phyloP scores from a whole-genome alignment of 2,113 vertebrate species.

The Halichoerus grypus region DNA sequence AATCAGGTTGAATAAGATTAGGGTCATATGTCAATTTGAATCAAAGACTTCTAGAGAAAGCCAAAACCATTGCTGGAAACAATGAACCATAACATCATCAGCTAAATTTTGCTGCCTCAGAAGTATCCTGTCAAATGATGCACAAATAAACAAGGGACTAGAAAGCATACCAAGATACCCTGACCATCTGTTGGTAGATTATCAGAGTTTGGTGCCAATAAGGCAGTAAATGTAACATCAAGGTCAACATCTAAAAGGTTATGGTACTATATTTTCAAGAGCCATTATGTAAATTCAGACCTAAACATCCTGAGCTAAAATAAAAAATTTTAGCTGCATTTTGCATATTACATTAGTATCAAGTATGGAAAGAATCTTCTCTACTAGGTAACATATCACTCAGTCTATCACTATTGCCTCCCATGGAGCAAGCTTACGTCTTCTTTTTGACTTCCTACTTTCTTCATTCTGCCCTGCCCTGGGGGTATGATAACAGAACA shows the following conservation, averaged over 20 bases:
- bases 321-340: background rate
- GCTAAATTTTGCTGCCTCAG: constrained; percentile 61
- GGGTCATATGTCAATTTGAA: constrained; percentile 52
- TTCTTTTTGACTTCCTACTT: background rate
- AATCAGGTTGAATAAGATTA: constrained; percentile 39
- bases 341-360: background rate
- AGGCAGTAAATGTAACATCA: constrained; percentile 50
- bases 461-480: background rate
- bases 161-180: constrained; percentile 46
- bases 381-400: background rate
- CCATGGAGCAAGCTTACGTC: background rate
- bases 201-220: constrained; percentile 43
- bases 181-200: constrained; percentile 65
- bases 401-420: background rate
- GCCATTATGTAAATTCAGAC: background rate
- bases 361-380: background rate
- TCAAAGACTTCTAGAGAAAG: constrained; percentile 51
- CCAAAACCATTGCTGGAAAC: constrained; percentile 50
- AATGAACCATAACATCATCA: constrained; percentile 64
- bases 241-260: constrained; percentile 49
- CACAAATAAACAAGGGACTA: constrained; percentile 57
- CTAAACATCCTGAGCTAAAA: background rate
- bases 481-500: background rate
- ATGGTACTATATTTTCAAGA: constrained; percentile 4
- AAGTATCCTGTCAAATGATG: constrained; percentile 66